Percentiles rank a stretch among this genome's conserved stretches.
phyloP scores from a whole-genome alignment of 2,797 vertebrate genomes.

The Heterohyrax brucei region DNA sequence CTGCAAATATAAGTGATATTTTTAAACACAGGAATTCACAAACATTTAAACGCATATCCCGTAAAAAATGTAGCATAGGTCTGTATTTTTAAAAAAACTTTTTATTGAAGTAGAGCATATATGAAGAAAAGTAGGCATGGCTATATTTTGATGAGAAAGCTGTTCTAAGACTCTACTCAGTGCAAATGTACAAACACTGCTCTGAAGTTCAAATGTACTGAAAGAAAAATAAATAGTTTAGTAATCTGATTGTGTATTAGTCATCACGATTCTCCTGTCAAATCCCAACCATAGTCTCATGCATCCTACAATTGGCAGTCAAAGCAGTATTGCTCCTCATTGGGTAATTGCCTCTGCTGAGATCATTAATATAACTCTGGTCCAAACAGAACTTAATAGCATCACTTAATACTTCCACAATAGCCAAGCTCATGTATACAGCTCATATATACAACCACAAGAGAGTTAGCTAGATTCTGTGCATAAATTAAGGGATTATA shows the following conservation, averaged over 20 bases:
- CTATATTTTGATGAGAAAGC: constrained; percentile 45
- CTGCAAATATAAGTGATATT: constrained; percentile 10
- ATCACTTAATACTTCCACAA: not conserved
- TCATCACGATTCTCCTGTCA: not conserved
- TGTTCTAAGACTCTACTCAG: not conserved
- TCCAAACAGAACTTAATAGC: not conserved
- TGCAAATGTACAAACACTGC: not conserved
- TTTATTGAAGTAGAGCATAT: not conserved
- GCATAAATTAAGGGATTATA: not conserved
- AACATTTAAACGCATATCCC: not conserved
- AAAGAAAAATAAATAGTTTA: constrained; percentile 14
- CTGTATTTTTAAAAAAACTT: not conserved
- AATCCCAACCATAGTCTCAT: not conserved
- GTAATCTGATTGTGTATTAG: not conserved
- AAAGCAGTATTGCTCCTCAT: not conserved
- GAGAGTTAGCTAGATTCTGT: not conserved
- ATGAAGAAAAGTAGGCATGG: not conserved
- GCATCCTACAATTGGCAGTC: not conserved
- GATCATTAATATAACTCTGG: not conserved
- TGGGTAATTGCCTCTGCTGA: not conserved
- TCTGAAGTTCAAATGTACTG: not conserved
- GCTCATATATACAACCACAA: not conserved
- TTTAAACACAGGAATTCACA: not conserved
- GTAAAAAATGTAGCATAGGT: not conserved
- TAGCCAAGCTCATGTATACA: not conserved